Conservation (phyloP, 2,113 vertebrate genomes). For the Xyrauchen texanus region DNA sequence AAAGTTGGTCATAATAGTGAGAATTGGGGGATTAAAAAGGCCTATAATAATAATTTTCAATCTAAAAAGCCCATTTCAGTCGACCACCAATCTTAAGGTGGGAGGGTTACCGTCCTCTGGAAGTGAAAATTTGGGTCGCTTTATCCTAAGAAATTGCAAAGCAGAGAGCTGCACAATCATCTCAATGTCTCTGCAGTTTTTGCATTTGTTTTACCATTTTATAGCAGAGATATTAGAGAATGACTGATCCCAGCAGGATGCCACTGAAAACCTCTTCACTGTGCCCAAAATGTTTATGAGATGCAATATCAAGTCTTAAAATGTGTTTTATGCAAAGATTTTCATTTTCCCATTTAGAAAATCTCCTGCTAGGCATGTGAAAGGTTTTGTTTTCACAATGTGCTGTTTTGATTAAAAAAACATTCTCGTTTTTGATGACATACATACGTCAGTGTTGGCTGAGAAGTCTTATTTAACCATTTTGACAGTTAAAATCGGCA, state of each 20-base stretch:
- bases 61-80: too few relatives aligned
- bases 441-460: conserved; percentile 38
- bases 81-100: too few relatives aligned
- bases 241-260: background rate
- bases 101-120: too few relatives aligned
- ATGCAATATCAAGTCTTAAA: conserved; percentile 25
- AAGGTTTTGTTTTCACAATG: conserved; percentile 34
- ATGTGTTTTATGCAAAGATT: conserved; percentile 13
- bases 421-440: conserved; percentile 35
- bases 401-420: conserved; percentile 27
- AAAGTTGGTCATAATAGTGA: too few relatives aligned
- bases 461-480: conserved; percentile 60
- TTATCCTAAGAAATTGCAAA: too few relatives aligned
- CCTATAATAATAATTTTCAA: too few relatives aligned
- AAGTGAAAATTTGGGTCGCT: too few relatives aligned
- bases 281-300: conserved; percentile 14
- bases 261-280: background rate
- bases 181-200: too few relatives aligned
- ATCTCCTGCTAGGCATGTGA: conserved; percentile 23
- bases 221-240: conserved; percentile 1
- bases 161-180: too few relatives aligned
- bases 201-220: background rate
- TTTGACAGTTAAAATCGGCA: conserved; percentile 56
- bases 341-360: conserved; percentile 22
- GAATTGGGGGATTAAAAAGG: too few relatives aligned